Evolutionary conservation across 2,113 vertebrate species (phyloP).

Genomic region (Athene noctua): DNA sequence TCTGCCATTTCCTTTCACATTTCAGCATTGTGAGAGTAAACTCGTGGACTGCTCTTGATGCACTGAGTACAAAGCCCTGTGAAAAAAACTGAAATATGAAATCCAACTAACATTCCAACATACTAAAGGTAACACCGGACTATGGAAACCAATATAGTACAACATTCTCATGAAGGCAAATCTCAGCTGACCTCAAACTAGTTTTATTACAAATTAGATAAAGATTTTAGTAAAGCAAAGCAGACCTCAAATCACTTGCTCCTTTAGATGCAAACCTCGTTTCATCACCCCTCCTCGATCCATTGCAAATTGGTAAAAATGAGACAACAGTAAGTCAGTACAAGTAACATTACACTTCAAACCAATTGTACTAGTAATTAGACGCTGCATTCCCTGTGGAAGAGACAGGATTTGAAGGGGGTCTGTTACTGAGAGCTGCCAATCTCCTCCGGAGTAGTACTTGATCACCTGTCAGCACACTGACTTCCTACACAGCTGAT

Average conservation of each 20-base stretch:
- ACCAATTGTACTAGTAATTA: neutral
- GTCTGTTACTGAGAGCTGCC: neutral
- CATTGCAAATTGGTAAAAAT: neutral
- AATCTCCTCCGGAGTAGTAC: rapidly evolving
- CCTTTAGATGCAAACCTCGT: neutral
- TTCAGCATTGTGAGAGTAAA: neutral
- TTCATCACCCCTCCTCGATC: neutral
- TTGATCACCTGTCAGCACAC: neutral
- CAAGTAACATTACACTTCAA: neutral
- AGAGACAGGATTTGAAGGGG: neutral
- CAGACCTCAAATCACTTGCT: neutral
- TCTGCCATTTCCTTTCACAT: neutral
- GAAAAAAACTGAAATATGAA: neutral
- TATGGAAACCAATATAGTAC: neutral
- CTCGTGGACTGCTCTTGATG: neutral
- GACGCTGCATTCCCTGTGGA: rapidly evolving
- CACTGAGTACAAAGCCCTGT: neutral
- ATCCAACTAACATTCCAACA: neutral
- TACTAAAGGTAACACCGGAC: neutral
- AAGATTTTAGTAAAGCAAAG: neutral
- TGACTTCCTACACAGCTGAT: neutral
- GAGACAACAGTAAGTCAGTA: rapidly evolving
- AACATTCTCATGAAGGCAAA: neutral
- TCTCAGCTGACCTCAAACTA: neutral
- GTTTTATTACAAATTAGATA: neutral